These are phyloP conservation scores for Brachypalpus laphriformis DNA, from an alignment of 2,888 invertebrate species.

Conservation along the genomic window DNA sequence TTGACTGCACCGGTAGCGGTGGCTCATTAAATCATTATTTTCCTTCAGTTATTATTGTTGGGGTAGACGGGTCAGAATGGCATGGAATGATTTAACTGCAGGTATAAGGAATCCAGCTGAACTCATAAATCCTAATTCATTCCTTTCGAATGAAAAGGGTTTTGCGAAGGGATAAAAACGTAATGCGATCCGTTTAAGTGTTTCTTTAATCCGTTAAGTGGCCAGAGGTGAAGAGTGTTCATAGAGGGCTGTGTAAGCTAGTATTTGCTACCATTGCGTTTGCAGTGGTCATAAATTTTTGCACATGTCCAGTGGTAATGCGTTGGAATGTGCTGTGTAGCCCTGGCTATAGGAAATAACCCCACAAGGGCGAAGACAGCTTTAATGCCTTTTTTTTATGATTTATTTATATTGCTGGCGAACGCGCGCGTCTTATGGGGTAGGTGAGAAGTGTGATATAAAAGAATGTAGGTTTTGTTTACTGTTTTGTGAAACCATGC, in stretches of 20 bases:
- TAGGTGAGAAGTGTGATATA: conserved; percentile 23
- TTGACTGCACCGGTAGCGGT: not conserved
- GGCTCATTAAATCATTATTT: conserved; percentile 71
- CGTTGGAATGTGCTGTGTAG: conserved; percentile 46
- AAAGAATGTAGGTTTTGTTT: conserved; percentile 23
- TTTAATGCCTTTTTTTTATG: conserved; percentile 65
- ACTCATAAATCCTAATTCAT: conserved; percentile 69
- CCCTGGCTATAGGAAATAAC: conserved; percentile 54
- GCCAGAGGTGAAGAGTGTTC: conserved; percentile 17
- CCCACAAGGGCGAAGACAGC: conserved; percentile 67
- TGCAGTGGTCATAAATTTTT: conserved; percentile 70
- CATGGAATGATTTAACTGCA: conserved; percentile 19
- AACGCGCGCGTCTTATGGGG: not conserved
- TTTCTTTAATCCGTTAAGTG: conserved; percentile 74
- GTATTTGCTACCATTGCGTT: conserved; percentile 62
- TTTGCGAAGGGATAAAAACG: conserved; percentile 45
- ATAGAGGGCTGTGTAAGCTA: not conserved
- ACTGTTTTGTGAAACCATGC: conserved; percentile 1
- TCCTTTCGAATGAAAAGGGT: conserved; percentile 64
- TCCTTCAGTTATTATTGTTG: conserved; percentile 33
- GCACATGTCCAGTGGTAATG: conserved; percentile 65
- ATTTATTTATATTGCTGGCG: conserved; percentile 66
- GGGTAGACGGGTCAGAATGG: not conserved
- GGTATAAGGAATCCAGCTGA: conserved; percentile 51
- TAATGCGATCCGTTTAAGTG: conserved; percentile 69